Base-by-base conservation (phyloP, 2,888 invertebrate species). In the Drosophila antonietae region DNA sequence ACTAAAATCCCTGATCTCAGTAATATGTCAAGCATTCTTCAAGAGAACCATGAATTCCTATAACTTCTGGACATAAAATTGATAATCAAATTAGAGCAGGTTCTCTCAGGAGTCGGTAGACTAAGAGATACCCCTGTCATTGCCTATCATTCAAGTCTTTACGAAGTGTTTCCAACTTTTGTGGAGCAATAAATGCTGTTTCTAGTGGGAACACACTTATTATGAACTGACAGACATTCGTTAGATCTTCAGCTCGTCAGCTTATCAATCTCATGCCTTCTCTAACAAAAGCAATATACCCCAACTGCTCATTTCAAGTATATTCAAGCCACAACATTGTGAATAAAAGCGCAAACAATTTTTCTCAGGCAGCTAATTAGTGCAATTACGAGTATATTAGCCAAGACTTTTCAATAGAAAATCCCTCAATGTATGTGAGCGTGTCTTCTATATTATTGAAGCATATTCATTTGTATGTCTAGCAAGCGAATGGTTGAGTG, bases 391-490 rank as follows among this genome's bases (percentile, higher is more conserved):
- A 31, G 33, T 9, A n/a, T 15, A 15, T 28, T 28, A 47, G 47
- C 28, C 15, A 31, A 49, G 31, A n/a, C 15, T 33, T 49, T 33
- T 51, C 33, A 51, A 51, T 51, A 7, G 33, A 18, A n/a, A 12
- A 3, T 53, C 20, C 15, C 4, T 15, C 14, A 5, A 18, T 7
- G 18, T 8, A 1, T 18, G 7, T 49, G n/a, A 10, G 10, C 31
- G 10, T n/a, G 5, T 49, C 10, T 5, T 5, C 28, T 28, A 28
- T 28, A 6, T 28, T 5, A 23, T 37, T 20, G 33, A 31, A 15
- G 31, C 33, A 60, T 70, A 74, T 65, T 59, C 68, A 74, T 78
- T 74, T 78, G 64, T 72, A 35, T 75, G 79, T 63, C 53, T 63
- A 64, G 23, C 53, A 39, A 60, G 67, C 71, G 44, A 67, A 67